Percentiles rank a stretch among this genome's conserved stretches.
phyloP scores from a whole-genome alignment of 2,797 vertebrate genomes.

The Pempheris klunzingeri region DNA sequence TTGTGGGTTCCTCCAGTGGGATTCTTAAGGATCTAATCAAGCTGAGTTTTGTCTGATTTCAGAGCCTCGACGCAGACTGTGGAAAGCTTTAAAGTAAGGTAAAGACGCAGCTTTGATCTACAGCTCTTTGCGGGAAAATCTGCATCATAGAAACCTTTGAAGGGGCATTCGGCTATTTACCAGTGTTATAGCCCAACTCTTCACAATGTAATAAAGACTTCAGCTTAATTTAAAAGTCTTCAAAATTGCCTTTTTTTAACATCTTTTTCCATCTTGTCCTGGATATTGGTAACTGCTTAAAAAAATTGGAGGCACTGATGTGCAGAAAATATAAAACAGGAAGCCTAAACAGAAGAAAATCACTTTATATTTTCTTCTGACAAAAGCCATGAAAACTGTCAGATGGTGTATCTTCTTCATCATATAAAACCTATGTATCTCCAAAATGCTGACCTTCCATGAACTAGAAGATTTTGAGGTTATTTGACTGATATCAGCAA shows the following conservation, averaged over 20 bases:
- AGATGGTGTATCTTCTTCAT: neutral
- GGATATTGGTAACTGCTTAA: neutral
- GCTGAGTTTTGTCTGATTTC: neutral
- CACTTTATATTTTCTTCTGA: neutral
- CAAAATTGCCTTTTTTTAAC: no score
- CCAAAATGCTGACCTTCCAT: neutral
- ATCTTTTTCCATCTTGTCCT: no score
- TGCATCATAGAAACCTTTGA: no score
- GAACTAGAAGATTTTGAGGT: neutral
- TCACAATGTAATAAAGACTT: no score
- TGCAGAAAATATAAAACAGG: neutral
- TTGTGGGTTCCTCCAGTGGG: neutral
- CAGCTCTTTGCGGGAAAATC: neutral
- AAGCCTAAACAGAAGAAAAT: neutral
- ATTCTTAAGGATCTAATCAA: conserved; percentile 17
- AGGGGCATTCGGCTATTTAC: no score
- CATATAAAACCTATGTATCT: neutral
- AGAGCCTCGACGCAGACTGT: neutral
- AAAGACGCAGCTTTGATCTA: conserved; percentile 3
- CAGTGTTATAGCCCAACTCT: no score
- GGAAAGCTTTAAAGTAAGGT: neutral
- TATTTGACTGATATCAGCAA: neutral
- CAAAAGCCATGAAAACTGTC: neutral
- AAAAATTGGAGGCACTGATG: neutral
- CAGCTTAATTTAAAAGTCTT: no score